Base-by-base conservation (phyloP, 1,140 invertebrate genomes). In the Caenorhabditis latens region DNA sequence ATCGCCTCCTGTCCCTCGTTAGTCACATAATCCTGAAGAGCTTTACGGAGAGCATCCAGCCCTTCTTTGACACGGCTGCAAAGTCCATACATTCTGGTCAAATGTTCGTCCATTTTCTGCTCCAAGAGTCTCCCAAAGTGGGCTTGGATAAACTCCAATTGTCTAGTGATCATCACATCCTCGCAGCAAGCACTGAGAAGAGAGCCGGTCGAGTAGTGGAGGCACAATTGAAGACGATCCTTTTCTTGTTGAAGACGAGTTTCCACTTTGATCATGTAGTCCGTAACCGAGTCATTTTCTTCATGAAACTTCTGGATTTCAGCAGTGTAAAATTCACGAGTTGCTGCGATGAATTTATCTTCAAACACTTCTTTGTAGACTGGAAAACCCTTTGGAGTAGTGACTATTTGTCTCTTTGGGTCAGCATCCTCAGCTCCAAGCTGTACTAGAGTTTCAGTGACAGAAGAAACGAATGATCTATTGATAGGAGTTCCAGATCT, bases 231-330 rank as follows among this genome's bases (percentile, higher is more conserved):
- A 1, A 98, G 97, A 57, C 98, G 94, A 90, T 95, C 95, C 91
- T 96, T 95, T 92, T 98, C 97, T 93, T 99, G 97, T 86, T 95
- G 94, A 42, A 99, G 93, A 65, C 97, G 95, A 91, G 96, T 95
- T 90, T 98, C 97, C 2, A 96, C 97, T 95, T 97, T 96, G 94
- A 98, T 98, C 96, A 98, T 97, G 92, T 99, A 99, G 92, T 99
- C 97, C 6, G 97, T 98, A 46, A 11, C 50, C 2, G 97, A 96
- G 94, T 98, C 99, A 90, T 97, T 96, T 65, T 95, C 94, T n/a
- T 99, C 24, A 14, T 32, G 61, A 93, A 99, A 99, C 90, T 97
- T 96, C 11, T 95, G 95, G 91, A 96, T 98, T 93, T 99, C 97
- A 84, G 96, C 94, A 13, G 95, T 96, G 92, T 99, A 99, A 94